phyloP scores from a whole-genome alignment of 2,113 vertebrate species.

The Phalacrocorax brasilianus region DNA sequence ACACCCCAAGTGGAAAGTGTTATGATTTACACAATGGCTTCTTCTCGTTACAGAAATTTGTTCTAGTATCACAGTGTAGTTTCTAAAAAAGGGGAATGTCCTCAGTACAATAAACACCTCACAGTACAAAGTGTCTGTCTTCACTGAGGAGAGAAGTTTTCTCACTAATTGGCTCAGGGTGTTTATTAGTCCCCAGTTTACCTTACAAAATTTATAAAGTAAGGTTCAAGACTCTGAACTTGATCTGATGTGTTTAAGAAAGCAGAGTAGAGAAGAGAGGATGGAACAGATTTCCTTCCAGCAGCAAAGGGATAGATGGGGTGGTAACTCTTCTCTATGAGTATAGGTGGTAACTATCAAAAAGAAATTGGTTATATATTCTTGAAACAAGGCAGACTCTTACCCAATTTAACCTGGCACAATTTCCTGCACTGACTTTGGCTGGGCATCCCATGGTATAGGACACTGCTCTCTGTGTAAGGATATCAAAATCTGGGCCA shows the following conservation, averaged over 20 bases:
- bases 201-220: background rate
- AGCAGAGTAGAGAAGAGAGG: background rate
- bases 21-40: background rate
- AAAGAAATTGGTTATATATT: background rate
- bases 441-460: rapidly evolving
- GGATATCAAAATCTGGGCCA: background rate
- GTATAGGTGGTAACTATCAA: background rate
- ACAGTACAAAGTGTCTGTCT: background rate
- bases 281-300: background rate
- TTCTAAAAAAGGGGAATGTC: background rate
- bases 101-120: background rate
- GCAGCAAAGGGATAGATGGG: background rate
- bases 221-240: background rate
- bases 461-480: background rate
- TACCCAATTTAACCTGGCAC: background rate
- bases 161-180: background rate
- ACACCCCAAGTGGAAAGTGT: background rate
- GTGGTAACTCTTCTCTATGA: background rate
- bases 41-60: background rate
- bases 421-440: background rate
- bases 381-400: background rate
- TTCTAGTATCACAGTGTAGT: background rate
- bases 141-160: background rate
- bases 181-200: background rate
- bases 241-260: background rate